Evolutionary conservation across 2,113 vertebrate species (phyloP).

Genomic region (Gracilinanus agilis): DNA sequence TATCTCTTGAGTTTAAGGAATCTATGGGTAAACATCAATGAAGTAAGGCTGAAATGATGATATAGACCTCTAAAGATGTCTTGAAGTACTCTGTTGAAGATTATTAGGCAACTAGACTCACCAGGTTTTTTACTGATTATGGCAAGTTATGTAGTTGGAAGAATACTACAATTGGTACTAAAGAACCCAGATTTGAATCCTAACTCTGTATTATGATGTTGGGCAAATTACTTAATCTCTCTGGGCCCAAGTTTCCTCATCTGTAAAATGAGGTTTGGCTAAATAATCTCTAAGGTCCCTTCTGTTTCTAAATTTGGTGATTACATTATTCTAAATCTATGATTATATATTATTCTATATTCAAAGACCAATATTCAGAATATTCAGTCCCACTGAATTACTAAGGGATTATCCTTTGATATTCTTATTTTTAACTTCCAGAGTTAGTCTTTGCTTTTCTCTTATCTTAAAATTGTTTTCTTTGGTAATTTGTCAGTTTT

Average conservation of each 20-base stretch:
- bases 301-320: not conserved
- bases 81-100: not conserved
- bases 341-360: not conserved
- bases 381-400: not conserved
- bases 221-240: not conserved
- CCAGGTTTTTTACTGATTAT: not conserved
- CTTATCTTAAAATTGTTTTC: not conserved
- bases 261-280: not conserved
- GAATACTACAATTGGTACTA: not conserved
- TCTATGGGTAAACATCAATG: not conserved
- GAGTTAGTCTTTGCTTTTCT: not conserved
- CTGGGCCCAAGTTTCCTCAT: conserved; percentile 10
- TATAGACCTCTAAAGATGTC: not conserved
- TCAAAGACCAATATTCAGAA: not conserved
- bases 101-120: not conserved
- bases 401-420: not conserved
- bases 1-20: not conserved
- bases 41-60: not conserved
- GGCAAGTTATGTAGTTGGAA: not conserved
- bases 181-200: not conserved
- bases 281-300: not conserved
- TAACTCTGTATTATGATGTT: conserved; percentile 4
- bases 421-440: not conserved
- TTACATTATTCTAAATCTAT: not conserved
- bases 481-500: not conserved